Evolutionary conservation across 1,140 invertebrate genomes (phyloP).

Genomic region (Brachionus rubens): DNA sequence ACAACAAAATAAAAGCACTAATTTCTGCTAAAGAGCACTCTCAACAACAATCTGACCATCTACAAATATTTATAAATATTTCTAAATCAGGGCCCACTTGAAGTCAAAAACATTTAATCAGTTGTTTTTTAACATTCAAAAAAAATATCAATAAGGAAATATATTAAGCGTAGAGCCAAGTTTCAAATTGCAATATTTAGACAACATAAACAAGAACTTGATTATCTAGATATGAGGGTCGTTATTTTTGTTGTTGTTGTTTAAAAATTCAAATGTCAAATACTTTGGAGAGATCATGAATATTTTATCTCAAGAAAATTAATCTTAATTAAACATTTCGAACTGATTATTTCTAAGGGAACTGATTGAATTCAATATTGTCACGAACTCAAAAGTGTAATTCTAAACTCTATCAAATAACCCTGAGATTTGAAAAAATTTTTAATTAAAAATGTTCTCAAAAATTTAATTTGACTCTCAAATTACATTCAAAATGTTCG

Average conservation of each 20-base stretch:
- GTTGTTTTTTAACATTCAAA: not conserved
- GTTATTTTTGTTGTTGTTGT: too few species aligned
- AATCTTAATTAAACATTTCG: constrained; percentile 10
- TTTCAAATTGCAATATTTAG: constrained; percentile 37
- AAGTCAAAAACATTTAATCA: constrained; percentile 42
- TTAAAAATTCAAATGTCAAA: too few species aligned
- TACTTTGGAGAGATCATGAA: constrained; percentile 4
- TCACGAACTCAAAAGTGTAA: constrained; percentile 12
- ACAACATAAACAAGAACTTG: not conserved
- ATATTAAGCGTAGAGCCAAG: not conserved
- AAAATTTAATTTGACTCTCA: constrained; percentile 4
- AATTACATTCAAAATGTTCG: constrained; percentile 23
- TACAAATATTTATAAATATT: not conserved
- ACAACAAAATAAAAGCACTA: constrained; percentile 10
- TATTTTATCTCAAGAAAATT: constrained; percentile 19
- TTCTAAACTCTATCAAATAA: not conserved
- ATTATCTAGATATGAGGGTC: not conserved
- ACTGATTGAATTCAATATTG: constrained; percentile 5
- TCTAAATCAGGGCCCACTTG: constrained; percentile 37
- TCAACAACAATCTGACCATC: not conserved
- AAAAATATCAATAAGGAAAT: too few species aligned
- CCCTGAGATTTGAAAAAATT: not conserved
- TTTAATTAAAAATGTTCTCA: constrained; percentile 32
- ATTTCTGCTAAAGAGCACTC: not conserved
- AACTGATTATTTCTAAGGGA: not conserved